A percentile compares a stretch with the other conserved stretches of the same genome.
Evolutionary conservation across 2,888 invertebrate genomes (phyloP).

Genomic region (Eulithis testata): DNA sequence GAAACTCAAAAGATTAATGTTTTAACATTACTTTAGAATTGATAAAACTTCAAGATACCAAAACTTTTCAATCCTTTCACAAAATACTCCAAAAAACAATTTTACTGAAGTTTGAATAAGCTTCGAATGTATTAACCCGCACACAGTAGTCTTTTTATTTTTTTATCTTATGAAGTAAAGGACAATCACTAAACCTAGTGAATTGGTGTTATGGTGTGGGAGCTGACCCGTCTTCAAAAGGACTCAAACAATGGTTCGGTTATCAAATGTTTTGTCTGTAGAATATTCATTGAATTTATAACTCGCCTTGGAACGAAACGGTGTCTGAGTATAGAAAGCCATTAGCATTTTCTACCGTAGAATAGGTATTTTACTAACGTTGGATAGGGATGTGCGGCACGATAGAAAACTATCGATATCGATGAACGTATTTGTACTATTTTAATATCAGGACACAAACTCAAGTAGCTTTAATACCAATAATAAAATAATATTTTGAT

Average conservation of each 20-base stretch:
- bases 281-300: slow-evolving; percentile 66
- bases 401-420: slow-evolving; percentile 6
- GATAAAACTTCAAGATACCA: slow-evolving; percentile 10
- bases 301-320: slow-evolving; percentile 64
- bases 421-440: background rate
- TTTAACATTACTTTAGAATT: background rate
- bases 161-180: no score
- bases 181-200: no score
- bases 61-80: slow-evolving; percentile 6
- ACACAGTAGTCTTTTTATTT: no score
- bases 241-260: slow-evolving; percentile 35
- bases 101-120: background rate
- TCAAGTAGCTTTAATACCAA: no score
- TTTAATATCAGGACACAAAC: background rate
- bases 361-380: slow-evolving; percentile 59
- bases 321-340: slow-evolving; percentile 67
- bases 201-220: no score
- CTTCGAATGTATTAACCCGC: no score
- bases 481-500: no score
- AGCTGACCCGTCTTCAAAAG: slow-evolving; percentile 24
- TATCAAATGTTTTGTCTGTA: slow-evolving; percentile 45
- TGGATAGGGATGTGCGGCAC: slow-evolving; percentile 50
- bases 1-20: no score
- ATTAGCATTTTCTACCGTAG: slow-evolving; percentile 79
- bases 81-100: slow-evolving; percentile 30